A percentile compares a stretch with the other conserved stretches of the same genome.
These are phyloP conservation scores for Penaeus indicus DNA, from an alignment of 1,140 invertebrate genomes.

Conservation along the genomic window DNA sequence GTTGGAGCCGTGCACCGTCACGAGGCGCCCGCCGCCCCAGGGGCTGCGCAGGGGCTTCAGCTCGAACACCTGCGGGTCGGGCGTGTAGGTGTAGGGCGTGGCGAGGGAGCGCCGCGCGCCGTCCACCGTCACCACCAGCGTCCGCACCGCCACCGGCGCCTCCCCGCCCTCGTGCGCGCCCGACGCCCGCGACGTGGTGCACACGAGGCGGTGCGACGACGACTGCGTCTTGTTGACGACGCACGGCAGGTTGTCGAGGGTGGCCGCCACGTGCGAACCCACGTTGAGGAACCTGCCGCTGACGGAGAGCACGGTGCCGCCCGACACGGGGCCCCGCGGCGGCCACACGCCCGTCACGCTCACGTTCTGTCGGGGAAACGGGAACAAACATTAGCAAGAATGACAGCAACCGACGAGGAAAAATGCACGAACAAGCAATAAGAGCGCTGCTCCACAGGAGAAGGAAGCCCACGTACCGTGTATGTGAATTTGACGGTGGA, in stretches of 20 bases:
- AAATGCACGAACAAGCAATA: background rate
- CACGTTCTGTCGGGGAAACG: slow-evolving; percentile 75
- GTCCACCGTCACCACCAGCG: slow-evolving; percentile 85
- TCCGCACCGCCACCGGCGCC: slow-evolving; percentile 72
- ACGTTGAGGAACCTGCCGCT: slow-evolving; percentile 93
- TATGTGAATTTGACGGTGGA: slow-evolving; percentile 91
- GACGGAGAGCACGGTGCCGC: slow-evolving; percentile 92
- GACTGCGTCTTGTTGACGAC: slow-evolving; percentile 88
- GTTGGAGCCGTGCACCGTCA: slow-evolving; percentile 93
- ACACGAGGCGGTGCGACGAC: slow-evolving; percentile 88
- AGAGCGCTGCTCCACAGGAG: background rate
- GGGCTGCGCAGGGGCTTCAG: slow-evolving; percentile 90
- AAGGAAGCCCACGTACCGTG: slow-evolving; percentile 73
- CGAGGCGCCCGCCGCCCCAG: slow-evolving; percentile 91
- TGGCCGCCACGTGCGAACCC: slow-evolving; percentile 89
- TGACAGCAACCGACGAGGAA: background rate
- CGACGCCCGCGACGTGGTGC: slow-evolving; percentile 83
- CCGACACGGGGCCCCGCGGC: slow-evolving; percentile 89
- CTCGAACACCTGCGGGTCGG: slow-evolving; percentile 93
- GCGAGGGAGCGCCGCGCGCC: slow-evolving; percentile 82
- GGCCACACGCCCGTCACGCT: slow-evolving; percentile 86
- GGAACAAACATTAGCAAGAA: slow-evolving; percentile 29
- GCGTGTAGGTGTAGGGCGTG: slow-evolving; percentile 87
- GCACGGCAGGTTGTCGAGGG: slow-evolving; percentile 90
- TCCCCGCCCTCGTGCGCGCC: slow-evolving; percentile 65